Evolutionary conservation across 2,113 vertebrate genomes (phyloP).

Genomic region (Anolis carolinensis): DNA sequence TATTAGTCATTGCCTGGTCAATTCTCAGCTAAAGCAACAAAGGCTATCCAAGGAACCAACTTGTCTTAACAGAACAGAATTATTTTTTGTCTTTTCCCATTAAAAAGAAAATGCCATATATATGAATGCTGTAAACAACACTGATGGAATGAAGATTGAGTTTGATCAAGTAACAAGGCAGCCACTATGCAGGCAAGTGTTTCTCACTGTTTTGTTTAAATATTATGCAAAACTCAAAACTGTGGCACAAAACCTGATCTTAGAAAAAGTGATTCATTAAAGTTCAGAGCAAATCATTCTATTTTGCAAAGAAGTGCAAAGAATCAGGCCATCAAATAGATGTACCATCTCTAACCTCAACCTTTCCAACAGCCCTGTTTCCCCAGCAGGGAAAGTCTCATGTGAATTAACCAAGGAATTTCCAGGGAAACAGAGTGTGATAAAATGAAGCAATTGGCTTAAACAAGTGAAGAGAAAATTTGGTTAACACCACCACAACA

Average conservation of each 20-base stretch:
- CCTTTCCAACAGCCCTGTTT: not conserved
- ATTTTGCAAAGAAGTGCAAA: not conserved
- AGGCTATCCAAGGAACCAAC: constrained; percentile 31
- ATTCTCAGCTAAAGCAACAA: constrained; percentile 21
- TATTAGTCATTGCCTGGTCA: constrained; percentile 28
- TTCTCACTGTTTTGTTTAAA: not conserved
- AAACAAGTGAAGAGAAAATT: not conserved
- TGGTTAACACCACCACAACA: too few relatives aligned
- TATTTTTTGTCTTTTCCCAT: not conserved
- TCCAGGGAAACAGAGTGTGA: not conserved
- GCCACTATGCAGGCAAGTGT: not conserved
- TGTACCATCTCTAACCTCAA: not conserved
- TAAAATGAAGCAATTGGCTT: too few relatives aligned
- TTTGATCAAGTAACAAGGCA: not conserved
- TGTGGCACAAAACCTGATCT: not conserved
- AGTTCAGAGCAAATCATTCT: not conserved
- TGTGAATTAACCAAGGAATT: not conserved
- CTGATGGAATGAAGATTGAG: not conserved
- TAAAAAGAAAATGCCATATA: constrained; percentile 3
- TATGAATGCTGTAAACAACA: not conserved
- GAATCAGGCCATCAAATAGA: too few relatives aligned
- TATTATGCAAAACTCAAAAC: not conserved
- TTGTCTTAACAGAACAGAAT: constrained; percentile 14
- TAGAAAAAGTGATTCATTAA: not conserved
- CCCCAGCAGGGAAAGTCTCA: not conserved